Evolutionary conservation across 2,797 vertebrate genomes (phyloP), one percentile per base, ranked within the genome.

Genomic region (Coccyzus lansbergi): DNA sequence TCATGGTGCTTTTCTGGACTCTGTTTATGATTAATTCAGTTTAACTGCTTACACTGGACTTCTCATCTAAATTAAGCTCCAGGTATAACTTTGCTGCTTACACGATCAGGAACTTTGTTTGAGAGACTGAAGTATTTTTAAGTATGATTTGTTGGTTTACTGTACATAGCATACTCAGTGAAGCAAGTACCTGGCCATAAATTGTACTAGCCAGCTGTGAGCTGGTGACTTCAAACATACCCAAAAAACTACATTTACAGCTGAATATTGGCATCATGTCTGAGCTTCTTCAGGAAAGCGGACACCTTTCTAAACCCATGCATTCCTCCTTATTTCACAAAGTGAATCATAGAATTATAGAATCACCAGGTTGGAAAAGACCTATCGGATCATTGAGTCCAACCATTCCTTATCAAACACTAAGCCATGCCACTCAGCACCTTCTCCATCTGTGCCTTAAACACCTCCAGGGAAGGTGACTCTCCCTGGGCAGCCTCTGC

Each of bases 171-270:
- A 63, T 22, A 59, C 49, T 67, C 51, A 48, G 4, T 34, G 44
- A 42, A 72, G 33, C 31, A 58, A 18, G 28, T 42, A 20, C 22
- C 10, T 56, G n/a, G 18, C 29, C 9, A 31, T 12, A 74, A 64
- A 24, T 42, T 48, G 9, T 24, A 46, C 46, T 46, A 40, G 36
- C 21, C 83, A 67, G 29, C 6, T 17, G 34, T 59, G 51, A 59
- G 34, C 11, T 52, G 21, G 13, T 69, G 26, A 5, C n/a, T 44
- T 76, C 28, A 17, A 44, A 17, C 0, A 0, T 60, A 60, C 15
- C 38, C 44, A 1, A 33, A 64, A 24, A 29, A 7, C 58, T 58
- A 14, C 16, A 8, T 6, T 7, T 65, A 31, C 44, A 64, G 51
- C 12, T 0, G 2, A 21, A 58, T 34, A 12, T 22, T 6, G 2